These are phyloP conservation scores for Threskiornis aethiopicus DNA, from an alignment of 2,797 vertebrate species.

Conservation along the genomic window DNA sequence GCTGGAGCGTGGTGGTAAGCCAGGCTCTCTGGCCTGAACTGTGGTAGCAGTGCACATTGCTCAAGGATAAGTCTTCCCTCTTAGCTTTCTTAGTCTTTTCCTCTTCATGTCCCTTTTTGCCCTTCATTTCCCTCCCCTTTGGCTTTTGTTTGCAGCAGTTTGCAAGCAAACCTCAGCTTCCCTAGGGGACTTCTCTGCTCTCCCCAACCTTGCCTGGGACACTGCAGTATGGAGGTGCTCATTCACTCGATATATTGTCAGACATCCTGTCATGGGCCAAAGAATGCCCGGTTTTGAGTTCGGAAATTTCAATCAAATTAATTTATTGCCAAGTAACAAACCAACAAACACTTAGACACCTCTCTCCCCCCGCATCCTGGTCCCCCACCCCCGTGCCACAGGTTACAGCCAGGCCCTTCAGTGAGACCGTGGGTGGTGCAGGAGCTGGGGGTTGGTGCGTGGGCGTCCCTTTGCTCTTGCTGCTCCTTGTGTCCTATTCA, in stretches of 20 bases:
- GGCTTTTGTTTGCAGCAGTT: neutral
- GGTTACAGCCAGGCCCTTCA: neutral
- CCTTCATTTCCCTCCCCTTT: neutral
- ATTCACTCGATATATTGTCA: neutral
- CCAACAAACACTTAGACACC: neutral
- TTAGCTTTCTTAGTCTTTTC: neutral
- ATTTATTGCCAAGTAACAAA: neutral
- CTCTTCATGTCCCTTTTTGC: neutral
- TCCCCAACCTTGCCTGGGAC: neutral
- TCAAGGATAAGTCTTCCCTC: neutral
- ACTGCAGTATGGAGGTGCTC: neutral
- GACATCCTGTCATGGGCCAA: neutral
- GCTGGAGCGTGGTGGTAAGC: neutral
- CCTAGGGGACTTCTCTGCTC: neutral
- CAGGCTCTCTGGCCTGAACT: neutral
- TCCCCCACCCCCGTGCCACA: neutral
- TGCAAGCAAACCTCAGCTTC: neutral
- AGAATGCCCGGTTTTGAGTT: neutral
- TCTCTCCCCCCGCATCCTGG: neutral
- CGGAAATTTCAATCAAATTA: neutral
- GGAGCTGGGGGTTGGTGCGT: rapidly evolving
- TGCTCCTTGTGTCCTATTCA: neutral
- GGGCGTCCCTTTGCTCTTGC: neutral
- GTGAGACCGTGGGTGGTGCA: neutral
- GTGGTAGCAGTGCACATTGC: neutral